Conservation (phyloP, 1,140 invertebrate species). For the Stratiolaelaps scimitus region DNA sequence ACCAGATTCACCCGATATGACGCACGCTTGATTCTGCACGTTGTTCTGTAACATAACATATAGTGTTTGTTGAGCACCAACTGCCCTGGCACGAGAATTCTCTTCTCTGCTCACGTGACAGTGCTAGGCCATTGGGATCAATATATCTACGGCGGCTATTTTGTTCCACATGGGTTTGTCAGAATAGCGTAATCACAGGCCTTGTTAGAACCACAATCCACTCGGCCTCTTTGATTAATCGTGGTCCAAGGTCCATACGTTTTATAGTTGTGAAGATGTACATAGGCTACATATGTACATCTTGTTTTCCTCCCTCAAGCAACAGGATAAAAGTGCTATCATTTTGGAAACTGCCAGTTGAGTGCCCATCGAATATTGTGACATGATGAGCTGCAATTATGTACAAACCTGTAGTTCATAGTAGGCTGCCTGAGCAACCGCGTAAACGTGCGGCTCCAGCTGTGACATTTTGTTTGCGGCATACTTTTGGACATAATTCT, state of each 20-base stretch:
- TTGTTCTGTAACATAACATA: conserved; percentile 45
- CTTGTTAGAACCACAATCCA: too few relatives aligned
- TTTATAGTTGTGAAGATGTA: too few relatives aligned
- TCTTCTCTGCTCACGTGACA: background rate
- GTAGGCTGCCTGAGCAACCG: conserved; percentile 73
- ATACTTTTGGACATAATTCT: conserved; percentile 60
- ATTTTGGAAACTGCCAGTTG: background rate
- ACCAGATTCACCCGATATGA: conserved; percentile 94
- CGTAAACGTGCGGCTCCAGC: conserved; percentile 75
- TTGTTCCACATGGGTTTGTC: too few relatives aligned
- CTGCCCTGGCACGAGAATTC: conserved; percentile 25
- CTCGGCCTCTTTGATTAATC: too few relatives aligned
- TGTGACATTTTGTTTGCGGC: conserved; percentile 62
- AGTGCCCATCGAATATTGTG: too few relatives aligned
- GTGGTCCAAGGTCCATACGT: too few relatives aligned
- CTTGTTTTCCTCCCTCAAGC: too few relatives aligned
- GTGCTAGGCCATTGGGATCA: too few relatives aligned
- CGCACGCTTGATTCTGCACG: conserved; percentile 62
- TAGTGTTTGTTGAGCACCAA: background rate
- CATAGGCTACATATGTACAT: too few relatives aligned
- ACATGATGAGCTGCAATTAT: too few relatives aligned
- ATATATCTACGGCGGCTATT: too few relatives aligned
- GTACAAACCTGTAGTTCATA: conserved; percentile 45
- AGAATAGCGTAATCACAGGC: too few relatives aligned
- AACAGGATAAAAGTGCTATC: background rate